A percentile compares a stretch with the other conserved stretches of the same genome.
Evolutionary conservation across 2,113 vertebrate species (phyloP).

Genomic region (Dipodomys merriami): DNA sequence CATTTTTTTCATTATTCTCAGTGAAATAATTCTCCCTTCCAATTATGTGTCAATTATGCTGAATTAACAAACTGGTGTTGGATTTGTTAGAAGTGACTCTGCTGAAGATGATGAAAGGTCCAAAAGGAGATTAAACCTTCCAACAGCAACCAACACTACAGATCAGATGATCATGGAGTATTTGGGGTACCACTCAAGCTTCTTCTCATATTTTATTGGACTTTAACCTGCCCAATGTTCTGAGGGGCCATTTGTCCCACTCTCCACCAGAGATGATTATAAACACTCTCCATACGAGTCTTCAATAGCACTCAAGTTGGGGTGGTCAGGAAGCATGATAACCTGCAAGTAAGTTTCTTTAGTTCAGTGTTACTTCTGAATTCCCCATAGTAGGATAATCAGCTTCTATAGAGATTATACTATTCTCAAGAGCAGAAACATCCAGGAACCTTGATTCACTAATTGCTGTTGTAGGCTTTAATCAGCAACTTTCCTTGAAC

Average conservation of each 20-base stretch:
- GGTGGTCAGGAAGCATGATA: background rate
- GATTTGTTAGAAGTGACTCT: background rate
- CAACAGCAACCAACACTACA: background rate
- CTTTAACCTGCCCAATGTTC: background rate
- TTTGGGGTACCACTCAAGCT: background rate
- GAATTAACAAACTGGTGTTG: background rate
- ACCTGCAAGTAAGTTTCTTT: background rate
- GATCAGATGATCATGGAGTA: background rate
- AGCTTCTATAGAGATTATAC: background rate
- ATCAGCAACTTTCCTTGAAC: background rate
- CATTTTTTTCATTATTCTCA: constrained; percentile 9
- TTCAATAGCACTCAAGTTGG: background rate
- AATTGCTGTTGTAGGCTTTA: background rate
- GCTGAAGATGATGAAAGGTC: background rate
- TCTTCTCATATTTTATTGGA: background rate
- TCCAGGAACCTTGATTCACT: background rate
- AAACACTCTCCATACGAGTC: background rate
- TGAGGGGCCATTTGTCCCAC: background rate
- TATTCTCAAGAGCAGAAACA: background rate
- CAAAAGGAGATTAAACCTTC: background rate
- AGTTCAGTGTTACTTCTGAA: background rate
- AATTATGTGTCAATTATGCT: background rate
- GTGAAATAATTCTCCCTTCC: background rate
- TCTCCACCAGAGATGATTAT: background rate
- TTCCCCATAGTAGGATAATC: background rate